These are phyloP conservation scores for Gulo gulo DNA, from an alignment of 2,113 vertebrate genomes.

Conservation along the genomic window DNA sequence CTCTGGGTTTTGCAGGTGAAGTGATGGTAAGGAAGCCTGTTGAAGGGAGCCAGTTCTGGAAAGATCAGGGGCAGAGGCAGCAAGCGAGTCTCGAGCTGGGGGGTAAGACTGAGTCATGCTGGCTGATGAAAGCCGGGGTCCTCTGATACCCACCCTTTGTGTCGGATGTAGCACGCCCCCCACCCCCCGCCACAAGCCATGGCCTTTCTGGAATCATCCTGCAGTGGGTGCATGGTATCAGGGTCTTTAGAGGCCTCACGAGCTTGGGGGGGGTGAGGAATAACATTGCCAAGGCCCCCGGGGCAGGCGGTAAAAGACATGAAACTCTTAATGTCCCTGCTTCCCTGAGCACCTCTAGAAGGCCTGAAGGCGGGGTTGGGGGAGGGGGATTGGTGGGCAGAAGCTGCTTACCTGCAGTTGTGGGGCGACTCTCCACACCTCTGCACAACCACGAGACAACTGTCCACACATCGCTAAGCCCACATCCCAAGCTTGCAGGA, in stretches of 20 bases:
- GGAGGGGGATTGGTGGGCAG: not conserved
- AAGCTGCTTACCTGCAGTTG: not conserved
- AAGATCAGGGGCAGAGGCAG: not conserved
- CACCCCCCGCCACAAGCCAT: not conserved
- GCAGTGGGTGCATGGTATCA: not conserved
- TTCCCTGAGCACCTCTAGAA: not conserved
- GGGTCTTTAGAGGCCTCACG: not conserved
- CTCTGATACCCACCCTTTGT: not conserved
- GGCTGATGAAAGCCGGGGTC: not conserved
- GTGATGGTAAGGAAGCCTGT: not conserved
- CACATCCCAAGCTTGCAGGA: not conserved
- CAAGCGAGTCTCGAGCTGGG: not conserved
- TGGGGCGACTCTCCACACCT: not conserved
- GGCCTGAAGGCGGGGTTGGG: not conserved
- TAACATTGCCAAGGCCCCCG: not conserved
- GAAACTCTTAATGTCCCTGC: not conserved
- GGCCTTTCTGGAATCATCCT: not conserved
- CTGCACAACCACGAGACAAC: not conserved
- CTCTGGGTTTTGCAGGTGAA: not conserved
- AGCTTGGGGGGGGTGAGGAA: not conserved
- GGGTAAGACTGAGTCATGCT: not conserved
- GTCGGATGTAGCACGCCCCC: not conserved
- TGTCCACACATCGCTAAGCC: not conserved
- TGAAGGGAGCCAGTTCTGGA: not conserved
- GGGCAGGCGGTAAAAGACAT: not conserved